Evolutionary conservation across 2,888 invertebrate species (phyloP).

Genomic region (Phania funesta): DNA sequence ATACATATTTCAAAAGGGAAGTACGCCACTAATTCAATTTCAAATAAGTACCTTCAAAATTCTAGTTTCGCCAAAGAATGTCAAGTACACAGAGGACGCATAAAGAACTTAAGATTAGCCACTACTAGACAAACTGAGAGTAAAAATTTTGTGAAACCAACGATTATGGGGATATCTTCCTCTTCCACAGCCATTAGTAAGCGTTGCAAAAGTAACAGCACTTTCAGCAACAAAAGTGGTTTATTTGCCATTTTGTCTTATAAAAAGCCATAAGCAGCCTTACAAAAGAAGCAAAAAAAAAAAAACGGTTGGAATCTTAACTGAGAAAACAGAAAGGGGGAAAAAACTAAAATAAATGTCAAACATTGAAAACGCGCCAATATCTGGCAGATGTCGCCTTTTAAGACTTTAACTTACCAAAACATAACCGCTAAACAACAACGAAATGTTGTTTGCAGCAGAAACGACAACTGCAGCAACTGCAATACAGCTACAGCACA

Average conservation of each 20-base stretch:
- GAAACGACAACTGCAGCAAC: slow-evolving; percentile 16
- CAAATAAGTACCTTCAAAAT: too few species aligned
- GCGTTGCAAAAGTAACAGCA: slow-evolving; percentile 17
- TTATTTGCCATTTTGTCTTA: slow-evolving; percentile 45
- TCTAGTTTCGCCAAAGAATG: not conserved
- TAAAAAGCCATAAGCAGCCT: not conserved
- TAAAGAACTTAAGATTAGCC: too few species aligned
- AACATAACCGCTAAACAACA: not conserved
- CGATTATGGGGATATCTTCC: not conserved
- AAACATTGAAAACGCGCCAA: slow-evolving; percentile 57
- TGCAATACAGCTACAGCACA: slow-evolving; percentile 1
- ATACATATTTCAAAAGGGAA: not conserved
- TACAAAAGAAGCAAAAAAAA: slow-evolving; percentile 14
- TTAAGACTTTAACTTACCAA: slow-evolving; percentile 48
- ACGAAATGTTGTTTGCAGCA: slow-evolving; percentile 19
- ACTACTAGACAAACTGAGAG: too few species aligned
- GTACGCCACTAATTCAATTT: not conserved
- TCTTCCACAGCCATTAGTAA: not conserved
- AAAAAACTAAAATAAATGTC: slow-evolving; percentile 41
- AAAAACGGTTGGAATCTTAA: slow-evolving; percentile 36
- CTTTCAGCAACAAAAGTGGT: slow-evolving; percentile 45
- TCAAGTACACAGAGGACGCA: not conserved
- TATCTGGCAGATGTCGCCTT: slow-evolving; percentile 65
- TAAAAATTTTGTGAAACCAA: too few species aligned
- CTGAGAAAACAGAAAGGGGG: slow-evolving; percentile 26